Evolutionary conservation across 1,140 invertebrate genomes (phyloP), one percentile per base, ranked within the genome.

Genomic region (Ostrea denselamellosa): DNA sequence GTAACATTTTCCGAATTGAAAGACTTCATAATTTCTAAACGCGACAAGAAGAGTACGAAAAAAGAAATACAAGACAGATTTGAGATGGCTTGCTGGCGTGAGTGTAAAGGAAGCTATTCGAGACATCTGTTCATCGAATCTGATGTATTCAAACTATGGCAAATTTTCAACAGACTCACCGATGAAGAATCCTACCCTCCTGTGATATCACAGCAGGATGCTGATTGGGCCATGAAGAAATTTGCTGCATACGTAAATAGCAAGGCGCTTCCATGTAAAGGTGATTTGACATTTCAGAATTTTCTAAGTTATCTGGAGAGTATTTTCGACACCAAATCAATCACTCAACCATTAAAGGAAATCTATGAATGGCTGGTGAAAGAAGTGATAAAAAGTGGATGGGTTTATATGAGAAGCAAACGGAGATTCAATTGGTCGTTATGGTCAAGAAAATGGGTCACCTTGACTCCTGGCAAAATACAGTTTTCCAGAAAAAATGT

Each of bases 401-500:
- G 86, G 84, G 53, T 90, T 10, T 84, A 86, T 84, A 89, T 87
- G 25, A 86, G 90, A 17, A 89, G 71, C 17, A 87, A 81, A 56
- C 87, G 89, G 22, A 88, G 85, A 77, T 83, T 86, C 7, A 90
- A 90, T 54, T 90, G 90, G 90, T 87, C 90, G 8, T 87, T 68
- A 51, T 90, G 90, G 90, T 58, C 54, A 2, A 87, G 83, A 77
- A 51, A 87, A 65, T 90, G 88, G 86, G 87, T 84, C 71, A 83
- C 85, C 28, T 28, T 90, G n/a, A 87, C 83, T 10, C 86, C 90
- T 53, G 77, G 52, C 0, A 25, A 83, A 28, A 17, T 90, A 17
- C 7, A 28, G 12, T 87, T 86, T 25, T 90, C 53, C 17, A 62
- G n/a, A 2, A 58, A 62, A 10, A 85, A 34, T 58, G 28, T 4